Percentiles rank a stretch among this genome's conserved stretches.
These are phyloP conservation scores for Eilema depressum DNA, from an alignment of 2,888 invertebrate genomes.

Conservation along the genomic window DNA sequence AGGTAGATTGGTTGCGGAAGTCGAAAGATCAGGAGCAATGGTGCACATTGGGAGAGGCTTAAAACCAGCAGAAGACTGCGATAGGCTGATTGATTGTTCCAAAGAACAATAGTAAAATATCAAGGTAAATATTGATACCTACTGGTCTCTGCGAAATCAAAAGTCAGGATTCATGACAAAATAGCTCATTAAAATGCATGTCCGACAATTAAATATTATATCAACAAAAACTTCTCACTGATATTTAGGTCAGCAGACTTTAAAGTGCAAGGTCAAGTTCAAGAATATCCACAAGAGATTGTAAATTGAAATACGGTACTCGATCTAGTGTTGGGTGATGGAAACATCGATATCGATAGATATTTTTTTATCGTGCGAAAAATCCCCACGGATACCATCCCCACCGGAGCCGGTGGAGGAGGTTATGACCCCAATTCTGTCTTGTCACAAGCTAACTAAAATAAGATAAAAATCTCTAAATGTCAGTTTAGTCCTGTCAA, in stretches of 20 bases:
- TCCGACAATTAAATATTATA: conserved; percentile 21
- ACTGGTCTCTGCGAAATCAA: too few relatives aligned
- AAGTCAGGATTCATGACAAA: neutral
- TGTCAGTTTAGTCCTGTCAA: too few relatives aligned
- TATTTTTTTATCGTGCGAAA: conserved; percentile 19
- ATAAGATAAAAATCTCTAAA: too few relatives aligned
- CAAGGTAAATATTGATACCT: neutral
- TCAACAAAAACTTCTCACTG: conserved; percentile 39
- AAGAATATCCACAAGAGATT: conserved; percentile 57
- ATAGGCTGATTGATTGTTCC: neutral
- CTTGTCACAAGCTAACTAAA: too few relatives aligned
- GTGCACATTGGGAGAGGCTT: too few relatives aligned
- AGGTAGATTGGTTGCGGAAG: too few relatives aligned
- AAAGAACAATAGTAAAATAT: neutral
- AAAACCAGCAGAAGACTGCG: too few relatives aligned
- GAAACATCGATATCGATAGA: conserved; percentile 39
- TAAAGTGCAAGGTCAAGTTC: conserved; percentile 68
- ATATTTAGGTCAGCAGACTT: conserved; percentile 52
- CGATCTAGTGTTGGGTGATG: conserved; percentile 33
- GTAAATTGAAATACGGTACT: conserved; percentile 60
- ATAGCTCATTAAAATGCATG: neutral
- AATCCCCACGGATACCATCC: too few relatives aligned
- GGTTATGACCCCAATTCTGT: too few relatives aligned
- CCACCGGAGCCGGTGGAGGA: too few relatives aligned
- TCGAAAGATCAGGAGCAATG: too few relatives aligned